Percentiles rank a stretch among this genome's conserved stretches.
Conservation (phyloP, 2,797 vertebrate genomes). For the Gastrophryne carolinensis region DNA sequence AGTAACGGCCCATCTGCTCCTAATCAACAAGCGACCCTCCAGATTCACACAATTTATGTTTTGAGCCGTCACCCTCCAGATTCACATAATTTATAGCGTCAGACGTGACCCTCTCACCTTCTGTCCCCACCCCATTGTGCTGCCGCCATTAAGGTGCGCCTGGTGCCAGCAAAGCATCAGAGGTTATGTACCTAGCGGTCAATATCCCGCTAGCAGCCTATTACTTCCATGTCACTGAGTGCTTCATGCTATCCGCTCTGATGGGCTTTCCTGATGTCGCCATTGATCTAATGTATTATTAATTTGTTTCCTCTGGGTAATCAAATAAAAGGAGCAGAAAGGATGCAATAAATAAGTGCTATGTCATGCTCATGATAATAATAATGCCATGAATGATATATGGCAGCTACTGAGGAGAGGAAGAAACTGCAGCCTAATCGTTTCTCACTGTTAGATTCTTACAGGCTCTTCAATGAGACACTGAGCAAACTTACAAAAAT, state of each 20-base stretch:
- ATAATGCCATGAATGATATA: no score
- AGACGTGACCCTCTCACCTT: neutral
- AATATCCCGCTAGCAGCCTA: neutral
- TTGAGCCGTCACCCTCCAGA: slow-evolving; percentile 5
- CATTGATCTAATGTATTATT: neutral
- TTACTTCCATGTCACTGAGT: neutral
- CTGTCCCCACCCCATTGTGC: neutral
- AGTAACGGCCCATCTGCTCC: slow-evolving; percentile 56
- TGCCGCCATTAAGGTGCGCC: neutral
- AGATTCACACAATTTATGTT: slow-evolving; percentile 45
- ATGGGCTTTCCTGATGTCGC: neutral
- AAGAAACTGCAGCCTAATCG: no score
- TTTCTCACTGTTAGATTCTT: no score
- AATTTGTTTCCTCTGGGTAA: neutral
- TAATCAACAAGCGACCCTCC: slow-evolving; percentile 51
- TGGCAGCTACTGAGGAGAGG: no score
- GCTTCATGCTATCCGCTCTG: neutral
- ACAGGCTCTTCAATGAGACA: no score
- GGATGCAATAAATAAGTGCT: neutral
- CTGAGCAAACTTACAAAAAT: no score
- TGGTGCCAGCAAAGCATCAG: neutral
- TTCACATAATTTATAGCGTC: slow-evolving; percentile 37
- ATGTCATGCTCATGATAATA: neutral
- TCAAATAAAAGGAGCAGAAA: neutral
- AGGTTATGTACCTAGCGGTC: neutral